phyloP scores from a whole-genome alignment of 23 tunicate genomes.

The Halocynthia aurantium region DNA sequence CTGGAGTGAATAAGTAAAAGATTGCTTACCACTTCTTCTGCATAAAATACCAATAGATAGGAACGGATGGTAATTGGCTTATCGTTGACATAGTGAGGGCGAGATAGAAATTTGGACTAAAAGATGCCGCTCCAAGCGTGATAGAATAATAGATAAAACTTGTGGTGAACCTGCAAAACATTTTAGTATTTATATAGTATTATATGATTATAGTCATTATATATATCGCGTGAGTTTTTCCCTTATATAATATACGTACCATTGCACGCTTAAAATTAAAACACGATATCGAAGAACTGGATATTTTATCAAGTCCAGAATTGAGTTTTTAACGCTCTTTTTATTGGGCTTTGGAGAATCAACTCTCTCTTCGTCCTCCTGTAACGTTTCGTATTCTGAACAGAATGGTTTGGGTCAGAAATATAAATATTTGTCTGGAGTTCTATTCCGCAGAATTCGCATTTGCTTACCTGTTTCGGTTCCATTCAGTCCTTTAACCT shows the following conservation, averaged over 20 bases:
- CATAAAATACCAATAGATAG: slow-evolving; percentile 6
- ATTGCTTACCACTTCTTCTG: not conserved
- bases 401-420: too few relatives aligned
- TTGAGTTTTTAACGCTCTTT: not conserved
- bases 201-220: not conserved
- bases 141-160: slow-evolving; percentile 7
- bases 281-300: not conserved
- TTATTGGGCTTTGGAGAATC: not conserved
- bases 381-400: too few relatives aligned
- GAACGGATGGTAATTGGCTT: slow-evolving; percentile 10
- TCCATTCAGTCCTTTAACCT: too few relatives aligned
- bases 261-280: slow-evolving; percentile 3
- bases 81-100: slow-evolving; percentile 7
- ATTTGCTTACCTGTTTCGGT: too few relatives aligned
- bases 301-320: not conserved
- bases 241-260: not conserved
- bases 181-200: not conserved
- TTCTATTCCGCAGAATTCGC: too few relatives aligned
- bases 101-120: slow-evolving; percentile 20
- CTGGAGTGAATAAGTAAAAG: too few relatives aligned
- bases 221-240: not conserved
- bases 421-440: too few relatives aligned
- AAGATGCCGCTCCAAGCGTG: slow-evolving; percentile 16
- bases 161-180: slow-evolving; percentile 14
- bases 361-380: too few relatives aligned